Conservation (phyloP, 2,888 invertebrate genomes). For the Napeogenes inachia region DNA sequence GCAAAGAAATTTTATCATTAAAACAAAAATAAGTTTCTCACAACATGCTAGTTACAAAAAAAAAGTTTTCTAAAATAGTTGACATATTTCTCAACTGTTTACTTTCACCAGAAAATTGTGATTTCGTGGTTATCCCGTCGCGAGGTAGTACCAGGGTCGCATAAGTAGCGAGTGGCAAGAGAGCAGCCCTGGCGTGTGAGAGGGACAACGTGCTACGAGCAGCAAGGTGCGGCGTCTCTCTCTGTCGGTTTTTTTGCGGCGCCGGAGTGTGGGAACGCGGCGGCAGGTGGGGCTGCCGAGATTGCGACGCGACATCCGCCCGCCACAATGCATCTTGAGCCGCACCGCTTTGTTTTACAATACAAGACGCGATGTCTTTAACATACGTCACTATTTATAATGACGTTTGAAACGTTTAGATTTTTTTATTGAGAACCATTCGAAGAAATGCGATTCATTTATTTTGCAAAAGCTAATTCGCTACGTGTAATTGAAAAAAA, state of each 20-base stretch:
- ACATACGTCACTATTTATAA: slow-evolving; percentile 58
- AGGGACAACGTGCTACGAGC: slow-evolving; percentile 53
- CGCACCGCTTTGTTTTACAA: slow-evolving; percentile 51
- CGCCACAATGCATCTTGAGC: slow-evolving; percentile 72
- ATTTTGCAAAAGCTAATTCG: background rate
- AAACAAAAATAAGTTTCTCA: slow-evolving; percentile 17
- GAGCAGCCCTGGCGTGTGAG: slow-evolving; percentile 62
- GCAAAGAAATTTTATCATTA: slow-evolving; percentile 22
- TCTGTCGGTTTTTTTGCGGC: slow-evolving; percentile 74
- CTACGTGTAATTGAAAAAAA: background rate
- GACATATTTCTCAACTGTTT: slow-evolving; percentile 41
- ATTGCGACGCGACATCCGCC: slow-evolving; percentile 77
- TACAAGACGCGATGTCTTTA: slow-evolving; percentile 59
- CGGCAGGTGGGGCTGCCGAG: slow-evolving; percentile 77
- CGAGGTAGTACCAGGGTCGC: slow-evolving; percentile 47
- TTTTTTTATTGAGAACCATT: slow-evolving; percentile 32
- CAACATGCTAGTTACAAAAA: slow-evolving; percentile 21
- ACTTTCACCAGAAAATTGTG: slow-evolving; percentile 61
- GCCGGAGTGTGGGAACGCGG: slow-evolving; percentile 76
- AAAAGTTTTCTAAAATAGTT: slow-evolving; percentile 38
- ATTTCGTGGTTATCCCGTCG: slow-evolving; percentile 57
- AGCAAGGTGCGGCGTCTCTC: slow-evolving; percentile 48
- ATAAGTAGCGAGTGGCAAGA: slow-evolving; percentile 35
- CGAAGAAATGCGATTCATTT: slow-evolving; percentile 28
- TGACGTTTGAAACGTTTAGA: slow-evolving; percentile 53